Evolutionary conservation across 2,113 vertebrate species (phyloP).

Genomic region (Furnarius figulus): DNA sequence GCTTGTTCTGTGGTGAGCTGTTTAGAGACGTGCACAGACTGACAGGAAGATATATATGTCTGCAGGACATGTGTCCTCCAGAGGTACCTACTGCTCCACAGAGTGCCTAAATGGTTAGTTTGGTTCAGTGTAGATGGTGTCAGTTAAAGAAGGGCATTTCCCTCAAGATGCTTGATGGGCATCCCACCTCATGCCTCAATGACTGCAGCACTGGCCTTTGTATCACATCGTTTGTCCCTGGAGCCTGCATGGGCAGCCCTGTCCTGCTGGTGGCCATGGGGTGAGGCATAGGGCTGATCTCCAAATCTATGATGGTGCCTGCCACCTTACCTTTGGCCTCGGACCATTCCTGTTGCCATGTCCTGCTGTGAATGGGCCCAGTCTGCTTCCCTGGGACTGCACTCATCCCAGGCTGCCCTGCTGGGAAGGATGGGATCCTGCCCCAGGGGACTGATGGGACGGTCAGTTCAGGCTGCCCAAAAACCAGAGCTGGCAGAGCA

Average conservation of each 20-base stretch:
- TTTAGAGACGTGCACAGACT: neutral
- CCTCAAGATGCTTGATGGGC: too few species aligned
- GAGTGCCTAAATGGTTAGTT: neutral
- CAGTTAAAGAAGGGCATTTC: neutral
- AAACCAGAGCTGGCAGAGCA: neutral
- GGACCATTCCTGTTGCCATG: neutral
- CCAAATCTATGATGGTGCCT: neutral
- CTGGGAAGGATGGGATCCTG: neutral
- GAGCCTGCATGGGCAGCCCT: neutral
- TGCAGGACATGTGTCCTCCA: neutral
- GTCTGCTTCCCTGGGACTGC: neutral
- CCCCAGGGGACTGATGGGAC: too few species aligned
- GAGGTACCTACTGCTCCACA: neutral
- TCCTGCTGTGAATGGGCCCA: neutral
- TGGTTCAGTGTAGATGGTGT: neutral
- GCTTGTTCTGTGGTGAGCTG: neutral
- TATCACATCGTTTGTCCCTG: rapidly evolving
- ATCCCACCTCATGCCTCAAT: rapidly evolving
- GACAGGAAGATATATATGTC: rapidly evolving
- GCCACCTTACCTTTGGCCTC: neutral
- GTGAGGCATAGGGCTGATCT: neutral
- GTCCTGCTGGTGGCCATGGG: neutral
- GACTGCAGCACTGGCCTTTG: neutral
- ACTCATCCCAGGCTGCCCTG: rapidly evolving
- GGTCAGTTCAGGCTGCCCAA: rapidly evolving